Percentiles rank a stretch among this genome's conserved stretches.
Evolutionary conservation across 1,140 invertebrate species (phyloP).

Genomic region (Dermatophagoides farinae): DNA sequence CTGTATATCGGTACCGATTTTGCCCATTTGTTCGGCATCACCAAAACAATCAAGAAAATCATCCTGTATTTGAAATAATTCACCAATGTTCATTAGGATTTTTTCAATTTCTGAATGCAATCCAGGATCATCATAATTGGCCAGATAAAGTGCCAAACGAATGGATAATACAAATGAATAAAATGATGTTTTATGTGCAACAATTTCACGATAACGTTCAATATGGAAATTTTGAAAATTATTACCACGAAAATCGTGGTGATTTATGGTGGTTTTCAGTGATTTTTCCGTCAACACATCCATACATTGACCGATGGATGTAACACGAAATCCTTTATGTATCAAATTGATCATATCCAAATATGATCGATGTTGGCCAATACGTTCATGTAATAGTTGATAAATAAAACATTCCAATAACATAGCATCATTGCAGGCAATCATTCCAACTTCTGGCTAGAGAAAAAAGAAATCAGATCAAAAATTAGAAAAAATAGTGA

Average conservation of each 20-base stretch:
- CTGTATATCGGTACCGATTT: constrained; percentile 34
- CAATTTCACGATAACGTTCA: constrained; percentile 67
- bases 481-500: background rate
- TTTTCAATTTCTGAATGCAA: constrained; percentile 41
- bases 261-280: constrained; percentile 35
- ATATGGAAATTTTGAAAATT: constrained; percentile 49
- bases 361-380: constrained; percentile 54
- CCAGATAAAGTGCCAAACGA: constrained; percentile 57
- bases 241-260: background rate
- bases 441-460: constrained; percentile 47
- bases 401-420: constrained; percentile 59
- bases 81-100: constrained; percentile 82
- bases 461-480: background rate
- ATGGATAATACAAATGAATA: constrained; percentile 36
- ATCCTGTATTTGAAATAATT: constrained; percentile 80
- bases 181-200: constrained; percentile 78
- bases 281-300: constrained; percentile 25
- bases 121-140: constrained; percentile 13
- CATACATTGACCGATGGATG: constrained; percentile 33
- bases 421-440: constrained; percentile 66
- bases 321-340: constrained; percentile 40
- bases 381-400: constrained; percentile 52
- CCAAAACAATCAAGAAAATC: constrained; percentile 36
- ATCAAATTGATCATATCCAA: constrained; percentile 58
- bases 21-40: constrained; percentile 31